A percentile compares a stretch with the other conserved stretches of the same genome.
phyloP scores from a whole-genome alignment of 2,797 vertebrate genomes.

The Melopsittacus undulatus region DNA sequence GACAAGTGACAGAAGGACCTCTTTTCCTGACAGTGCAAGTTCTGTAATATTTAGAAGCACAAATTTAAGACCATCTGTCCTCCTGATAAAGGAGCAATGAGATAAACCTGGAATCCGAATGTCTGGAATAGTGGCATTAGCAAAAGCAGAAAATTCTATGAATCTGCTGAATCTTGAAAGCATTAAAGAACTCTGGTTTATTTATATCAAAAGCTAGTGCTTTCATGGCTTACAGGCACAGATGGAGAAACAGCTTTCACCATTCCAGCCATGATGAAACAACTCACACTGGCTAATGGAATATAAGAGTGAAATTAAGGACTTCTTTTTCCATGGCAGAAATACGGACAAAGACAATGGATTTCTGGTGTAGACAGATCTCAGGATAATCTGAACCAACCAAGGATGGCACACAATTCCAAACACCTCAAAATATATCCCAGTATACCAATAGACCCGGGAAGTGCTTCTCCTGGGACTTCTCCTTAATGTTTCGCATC shows the following conservation, averaged over 20 bases:
- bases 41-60: background rate
- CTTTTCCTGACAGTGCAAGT: background rate
- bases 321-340: background rate
- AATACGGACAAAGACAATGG: background rate
- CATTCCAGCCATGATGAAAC: background rate
- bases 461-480: background rate
- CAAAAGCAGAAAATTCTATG: background rate
- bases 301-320: background rate
- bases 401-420: background rate
- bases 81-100: background rate
- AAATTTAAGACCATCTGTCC: background rate
- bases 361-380: background rate
- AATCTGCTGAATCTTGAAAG: background rate
- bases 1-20: background rate
- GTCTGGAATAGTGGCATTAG: background rate
- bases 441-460: background rate
- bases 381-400: background rate
- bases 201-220: background rate
- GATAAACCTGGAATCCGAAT: background rate
- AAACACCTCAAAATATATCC: background rate
- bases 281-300: background rate
- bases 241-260: background rate
- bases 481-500: background rate
- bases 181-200: accelerated
- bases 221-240: background rate